A percentile compares a stretch with the other conserved stretches of the same genome.
Evolutionary conservation across 2,797 vertebrate genomes (phyloP).

Genomic region (Odontamblyopus lacepedii): DNA sequence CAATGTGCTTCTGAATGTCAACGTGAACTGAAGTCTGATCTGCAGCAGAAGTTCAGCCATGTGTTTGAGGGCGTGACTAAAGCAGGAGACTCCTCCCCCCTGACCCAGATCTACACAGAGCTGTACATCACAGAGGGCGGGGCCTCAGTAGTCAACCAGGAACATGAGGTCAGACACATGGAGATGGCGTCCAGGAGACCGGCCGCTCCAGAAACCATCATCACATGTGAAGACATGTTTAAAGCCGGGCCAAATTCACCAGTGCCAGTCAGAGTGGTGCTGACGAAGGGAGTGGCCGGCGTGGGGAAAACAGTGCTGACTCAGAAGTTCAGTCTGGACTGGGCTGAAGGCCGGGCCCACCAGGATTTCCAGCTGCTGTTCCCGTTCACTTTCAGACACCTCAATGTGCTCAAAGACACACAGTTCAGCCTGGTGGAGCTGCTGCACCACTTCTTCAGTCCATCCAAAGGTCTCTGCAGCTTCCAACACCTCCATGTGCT

Average conservation of each 20-base stretch:
- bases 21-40: not conserved
- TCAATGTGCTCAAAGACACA: constrained; percentile 16
- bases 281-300: not conserved
- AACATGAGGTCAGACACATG: constrained; percentile 5
- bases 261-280: not conserved
- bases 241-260: not conserved
- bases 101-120: constrained; percentile 4
- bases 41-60: not conserved
- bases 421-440: constrained; percentile 16
- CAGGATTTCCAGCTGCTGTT: constrained; percentile 21
- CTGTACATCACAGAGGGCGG: not conserved
- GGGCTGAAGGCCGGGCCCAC: constrained; percentile 18
- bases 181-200: not conserved
- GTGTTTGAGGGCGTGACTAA: constrained; percentile 2
- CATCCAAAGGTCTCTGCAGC: not conserved
- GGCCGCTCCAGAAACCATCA: not conserved
- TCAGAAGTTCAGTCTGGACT: constrained; percentile 22
- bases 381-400: constrained; percentile 22
- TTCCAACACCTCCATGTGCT: not conserved
- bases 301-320: constrained; percentile 4
- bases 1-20: not conserved
- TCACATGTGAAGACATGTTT: constrained; percentile 6
- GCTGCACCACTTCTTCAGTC: constrained; percentile 7
- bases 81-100: not conserved
- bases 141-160: not conserved